A percentile compares a stretch with the other conserved stretches of the same genome.
These are phyloP conservation scores for Aradophagus sp. DNA, from an alignment of 1,140 invertebrate species.

Conservation along the genomic window DNA sequence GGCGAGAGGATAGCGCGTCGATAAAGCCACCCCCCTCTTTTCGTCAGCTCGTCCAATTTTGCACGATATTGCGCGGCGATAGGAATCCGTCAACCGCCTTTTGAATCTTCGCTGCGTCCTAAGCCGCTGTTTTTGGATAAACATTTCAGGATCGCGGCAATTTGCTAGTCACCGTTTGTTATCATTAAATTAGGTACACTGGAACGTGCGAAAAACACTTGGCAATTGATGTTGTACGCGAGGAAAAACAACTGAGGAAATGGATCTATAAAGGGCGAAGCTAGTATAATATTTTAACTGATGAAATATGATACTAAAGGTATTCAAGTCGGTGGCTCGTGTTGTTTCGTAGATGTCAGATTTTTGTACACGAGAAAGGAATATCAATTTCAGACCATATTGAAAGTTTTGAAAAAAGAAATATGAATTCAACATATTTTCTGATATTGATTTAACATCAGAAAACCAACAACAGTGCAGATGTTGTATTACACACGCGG, in stretches of 20 bases:
- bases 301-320: no score
- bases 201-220: no score
- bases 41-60: slow-evolving; percentile 40
- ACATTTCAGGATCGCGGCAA: slow-evolving; percentile 5
- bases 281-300: no score
- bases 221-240: no score
- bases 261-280: neutral
- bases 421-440: no score
- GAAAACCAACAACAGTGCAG: no score
- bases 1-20: no score
- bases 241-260: neutral
- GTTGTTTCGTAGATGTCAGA: neutral
- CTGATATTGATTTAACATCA: no score
- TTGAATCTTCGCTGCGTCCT: slow-evolving; percentile 9
- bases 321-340: neutral
- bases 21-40: slow-evolving; percentile 46
- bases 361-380: no score
- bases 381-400: no score
- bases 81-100: slow-evolving; percentile 26
- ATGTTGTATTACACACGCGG: no score
- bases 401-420: no score
- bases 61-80: slow-evolving; percentile 24
- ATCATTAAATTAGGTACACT: slow-evolving; percentile 10
- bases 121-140: slow-evolving; percentile 24
- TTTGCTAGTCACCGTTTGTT: slow-evolving; percentile 15